Percentiles rank a stretch among this genome's conserved stretches.
Conservation (phyloP, 2,797 vertebrate species). For the Cynodonichthys magdalenae region DNA sequence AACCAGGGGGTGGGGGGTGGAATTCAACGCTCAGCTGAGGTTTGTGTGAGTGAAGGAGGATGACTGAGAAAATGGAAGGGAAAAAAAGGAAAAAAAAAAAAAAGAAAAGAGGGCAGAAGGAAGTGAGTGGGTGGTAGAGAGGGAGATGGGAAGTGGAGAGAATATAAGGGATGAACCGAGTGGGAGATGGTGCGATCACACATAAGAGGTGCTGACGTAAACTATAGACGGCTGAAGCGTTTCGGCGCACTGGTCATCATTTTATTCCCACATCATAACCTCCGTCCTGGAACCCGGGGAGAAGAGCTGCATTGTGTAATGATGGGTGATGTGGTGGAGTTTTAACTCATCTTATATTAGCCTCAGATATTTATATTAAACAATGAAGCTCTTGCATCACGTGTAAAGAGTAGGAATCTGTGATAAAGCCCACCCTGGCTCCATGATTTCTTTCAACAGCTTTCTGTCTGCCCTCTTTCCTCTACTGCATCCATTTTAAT, state of each 20-base stretch:
- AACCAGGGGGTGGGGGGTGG: slow-evolving; percentile 13
- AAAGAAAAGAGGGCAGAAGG: slow-evolving; percentile 26
- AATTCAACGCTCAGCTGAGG: slow-evolving; percentile 38
- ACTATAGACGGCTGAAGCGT: slow-evolving; percentile 61
- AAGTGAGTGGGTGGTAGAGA: slow-evolving; percentile 62
- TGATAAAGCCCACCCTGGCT: slow-evolving; percentile 1
- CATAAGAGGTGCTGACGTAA: slow-evolving; percentile 73
- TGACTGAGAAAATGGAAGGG: slow-evolving; percentile 21
- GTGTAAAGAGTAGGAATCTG: not conserved
- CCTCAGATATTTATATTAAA: not conserved
- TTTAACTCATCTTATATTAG: not conserved
- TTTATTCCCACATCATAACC: slow-evolving; percentile 36
- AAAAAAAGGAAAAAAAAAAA: slow-evolving; percentile 21
- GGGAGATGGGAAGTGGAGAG: slow-evolving; percentile 72
- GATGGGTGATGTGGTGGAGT: slow-evolving; percentile 13
- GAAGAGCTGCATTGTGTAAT: slow-evolving; percentile 49
- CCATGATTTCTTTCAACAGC: slow-evolving; percentile 11
- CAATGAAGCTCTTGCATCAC: not conserved
- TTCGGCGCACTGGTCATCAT: slow-evolving; percentile 44
- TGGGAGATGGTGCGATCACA: slow-evolving; percentile 77
- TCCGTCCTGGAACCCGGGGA: slow-evolving; percentile 21
- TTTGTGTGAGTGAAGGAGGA: slow-evolving; percentile 14
- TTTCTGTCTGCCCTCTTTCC: slow-evolving; percentile 11
- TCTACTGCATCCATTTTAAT: slow-evolving; percentile 39
- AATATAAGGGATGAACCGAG: slow-evolving; percentile 72